These are phyloP conservation scores for Panthera leo DNA, from an alignment of 2,113 vertebrate species.

Conservation along the genomic window DNA sequence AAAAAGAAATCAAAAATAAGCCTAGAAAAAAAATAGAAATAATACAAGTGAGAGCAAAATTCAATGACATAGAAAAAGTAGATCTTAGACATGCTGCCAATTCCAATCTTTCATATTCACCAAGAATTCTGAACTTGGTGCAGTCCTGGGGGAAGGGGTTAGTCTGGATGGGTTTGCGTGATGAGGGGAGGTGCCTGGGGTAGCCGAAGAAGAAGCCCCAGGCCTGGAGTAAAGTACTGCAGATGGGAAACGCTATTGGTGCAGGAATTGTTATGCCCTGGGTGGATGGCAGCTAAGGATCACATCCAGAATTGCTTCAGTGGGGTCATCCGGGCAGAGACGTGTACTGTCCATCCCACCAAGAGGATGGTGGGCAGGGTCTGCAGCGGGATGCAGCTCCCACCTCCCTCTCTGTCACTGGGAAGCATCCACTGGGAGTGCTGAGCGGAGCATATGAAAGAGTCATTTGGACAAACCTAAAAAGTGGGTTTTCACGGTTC, in stretches of 20 bases:
- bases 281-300: neutral
- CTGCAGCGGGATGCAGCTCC: neutral
- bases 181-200: neutral
- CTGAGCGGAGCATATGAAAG: neutral
- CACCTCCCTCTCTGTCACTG: neutral
- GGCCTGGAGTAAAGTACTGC: neutral
- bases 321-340: neutral
- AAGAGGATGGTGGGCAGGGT: neutral
- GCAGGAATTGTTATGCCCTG: neutral
- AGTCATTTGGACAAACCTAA: neutral
- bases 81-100: neutral
- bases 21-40: neutral
- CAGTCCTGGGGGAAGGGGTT: neutral
- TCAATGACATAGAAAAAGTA: neutral
- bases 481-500: neutral
- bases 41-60: neutral
- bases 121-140: neutral
- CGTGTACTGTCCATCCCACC: neutral
- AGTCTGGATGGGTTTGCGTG: neutral
- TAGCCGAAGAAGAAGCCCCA: neutral
- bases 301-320: too few relatives aligned
- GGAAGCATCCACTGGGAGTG: neutral
- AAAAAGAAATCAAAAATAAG: neutral
- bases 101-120: neutral
- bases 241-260: neutral